phyloP scores from a whole-genome alignment of 2,888 invertebrate species.

The Drosophila quinaria region DNA sequence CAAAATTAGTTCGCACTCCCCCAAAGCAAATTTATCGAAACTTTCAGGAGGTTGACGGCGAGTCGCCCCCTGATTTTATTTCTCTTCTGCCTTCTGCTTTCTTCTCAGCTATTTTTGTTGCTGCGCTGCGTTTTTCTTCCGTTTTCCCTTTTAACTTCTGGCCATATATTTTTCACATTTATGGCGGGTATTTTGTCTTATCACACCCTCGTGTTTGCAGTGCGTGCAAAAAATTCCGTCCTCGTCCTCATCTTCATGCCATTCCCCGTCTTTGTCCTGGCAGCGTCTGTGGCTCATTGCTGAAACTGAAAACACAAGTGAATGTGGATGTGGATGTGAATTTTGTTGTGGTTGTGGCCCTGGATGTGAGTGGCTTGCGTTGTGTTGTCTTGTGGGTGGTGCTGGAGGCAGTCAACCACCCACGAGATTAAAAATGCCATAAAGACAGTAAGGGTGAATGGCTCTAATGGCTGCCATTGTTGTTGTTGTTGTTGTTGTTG shows the following conservation, averaged over 20 bases:
- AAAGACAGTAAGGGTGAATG: conserved; percentile 85
- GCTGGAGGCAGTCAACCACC: conserved; percentile 72
- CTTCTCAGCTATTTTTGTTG: conserved; percentile 6
- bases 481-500: conserved; percentile 12
- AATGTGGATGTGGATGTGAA: conserved; percentile 23
- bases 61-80: conserved; percentile 54
- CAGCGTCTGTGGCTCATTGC: conserved; percentile 54
- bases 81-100: conserved; percentile 22
- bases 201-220: conserved; percentile 82
- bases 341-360: conserved; percentile 14
- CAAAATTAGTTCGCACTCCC: conserved; percentile 70
- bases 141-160: conserved; percentile 73
- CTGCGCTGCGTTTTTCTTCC: conserved; percentile 46
- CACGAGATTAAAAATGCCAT: conserved; percentile 85
- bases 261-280: conserved; percentile 1
- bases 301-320: conserved; percentile 32
- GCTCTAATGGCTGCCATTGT: conserved; percentile 75
- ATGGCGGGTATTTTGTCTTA: conserved; percentile 84
- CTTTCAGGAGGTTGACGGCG: conserved; percentile 45
- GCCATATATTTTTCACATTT: conserved; percentile 84
- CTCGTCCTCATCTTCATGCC: conserved; percentile 28
- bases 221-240: conserved; percentile 76
- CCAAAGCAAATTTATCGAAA: conserved; percentile 70
- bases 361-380: conserved; percentile 6
- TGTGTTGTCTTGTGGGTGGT: conserved; percentile 18